These are phyloP conservation scores for Bradypus variegatus DNA, from an alignment of 2,797 vertebrate genomes.

Conservation along the genomic window DNA sequence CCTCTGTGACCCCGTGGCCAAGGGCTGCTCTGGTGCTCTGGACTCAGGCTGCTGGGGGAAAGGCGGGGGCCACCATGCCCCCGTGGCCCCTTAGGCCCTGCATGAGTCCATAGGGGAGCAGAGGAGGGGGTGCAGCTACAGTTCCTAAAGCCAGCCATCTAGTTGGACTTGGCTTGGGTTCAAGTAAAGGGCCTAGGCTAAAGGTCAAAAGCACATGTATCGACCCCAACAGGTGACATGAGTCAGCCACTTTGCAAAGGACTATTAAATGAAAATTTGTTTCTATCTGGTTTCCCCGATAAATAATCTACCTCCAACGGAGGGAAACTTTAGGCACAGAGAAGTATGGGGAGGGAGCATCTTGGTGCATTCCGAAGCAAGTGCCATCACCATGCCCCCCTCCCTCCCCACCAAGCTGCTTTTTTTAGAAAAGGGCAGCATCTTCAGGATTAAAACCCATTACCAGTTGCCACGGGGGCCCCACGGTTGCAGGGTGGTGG, in stretches of 20 bases:
- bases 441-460: neutral
- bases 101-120: slow-evolving; percentile 63
- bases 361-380: neutral
- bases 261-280: slow-evolving; percentile 47
- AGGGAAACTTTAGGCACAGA: neutral
- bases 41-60: slow-evolving; percentile 80
- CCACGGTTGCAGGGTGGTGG: neutral
- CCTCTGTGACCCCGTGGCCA: slow-evolving; percentile 85
- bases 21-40: slow-evolving; percentile 84
- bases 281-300: slow-evolving; percentile 65
- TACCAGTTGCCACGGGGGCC: neutral
- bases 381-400: rapidly evolving
- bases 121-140: neutral
- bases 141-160: slow-evolving; percentile 55
- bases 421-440: neutral
- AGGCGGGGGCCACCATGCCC: slow-evolving; percentile 76
- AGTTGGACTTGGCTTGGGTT: slow-evolving; percentile 61
- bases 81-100: slow-evolving; percentile 72
- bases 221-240: slow-evolving; percentile 59
- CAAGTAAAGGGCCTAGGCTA: slow-evolving; percentile 59
- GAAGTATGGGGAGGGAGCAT: neutral
- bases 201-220: slow-evolving; percentile 69
- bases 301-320: slow-evolving; percentile 74
- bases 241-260: slow-evolving; percentile 60
- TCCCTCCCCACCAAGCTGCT: neutral